phyloP scores from a whole-genome alignment of 2,113 vertebrate species.

The Catharus fuscescens region DNA sequence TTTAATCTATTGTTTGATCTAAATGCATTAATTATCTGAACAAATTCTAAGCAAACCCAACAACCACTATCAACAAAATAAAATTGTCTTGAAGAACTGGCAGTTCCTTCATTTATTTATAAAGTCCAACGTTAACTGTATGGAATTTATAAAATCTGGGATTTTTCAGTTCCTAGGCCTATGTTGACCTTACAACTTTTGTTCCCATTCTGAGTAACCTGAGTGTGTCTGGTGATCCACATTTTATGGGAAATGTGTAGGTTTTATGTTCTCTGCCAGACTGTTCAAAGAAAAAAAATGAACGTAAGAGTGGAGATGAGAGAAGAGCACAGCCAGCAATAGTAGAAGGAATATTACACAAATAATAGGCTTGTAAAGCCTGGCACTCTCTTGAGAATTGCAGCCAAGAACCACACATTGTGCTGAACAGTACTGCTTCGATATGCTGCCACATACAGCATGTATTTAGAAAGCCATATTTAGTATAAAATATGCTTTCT shows the following conservation, averaged over 20 bases:
- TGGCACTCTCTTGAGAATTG: neutral
- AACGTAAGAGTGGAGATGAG: neutral
- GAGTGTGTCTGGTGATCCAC: neutral
- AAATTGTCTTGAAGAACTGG: neutral
- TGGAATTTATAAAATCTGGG: neutral
- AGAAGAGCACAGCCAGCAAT: neutral
- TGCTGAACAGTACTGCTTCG: neutral
- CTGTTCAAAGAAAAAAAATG: neutral
- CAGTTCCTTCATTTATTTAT: neutral
- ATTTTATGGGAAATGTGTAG: neutral
- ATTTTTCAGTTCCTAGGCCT: neutral
- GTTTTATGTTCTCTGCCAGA: neutral
- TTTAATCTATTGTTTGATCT: neutral
- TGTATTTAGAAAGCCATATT: slow-evolving; percentile 3
- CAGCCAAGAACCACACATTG: slow-evolving; percentile 1
- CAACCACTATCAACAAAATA: neutral
- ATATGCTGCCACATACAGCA: neutral
- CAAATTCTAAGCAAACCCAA: neutral
- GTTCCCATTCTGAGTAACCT: neutral
- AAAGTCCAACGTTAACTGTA: neutral
- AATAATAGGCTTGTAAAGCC: slow-evolving; percentile 37
- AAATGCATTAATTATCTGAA: neutral
- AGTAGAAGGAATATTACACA: slow-evolving; percentile 11
- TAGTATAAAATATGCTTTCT: neutral
- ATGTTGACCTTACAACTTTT: neutral